These are phyloP conservation scores for Ischnura elegans DNA, from an alignment of 2,888 invertebrate species.

Conservation along the genomic window DNA sequence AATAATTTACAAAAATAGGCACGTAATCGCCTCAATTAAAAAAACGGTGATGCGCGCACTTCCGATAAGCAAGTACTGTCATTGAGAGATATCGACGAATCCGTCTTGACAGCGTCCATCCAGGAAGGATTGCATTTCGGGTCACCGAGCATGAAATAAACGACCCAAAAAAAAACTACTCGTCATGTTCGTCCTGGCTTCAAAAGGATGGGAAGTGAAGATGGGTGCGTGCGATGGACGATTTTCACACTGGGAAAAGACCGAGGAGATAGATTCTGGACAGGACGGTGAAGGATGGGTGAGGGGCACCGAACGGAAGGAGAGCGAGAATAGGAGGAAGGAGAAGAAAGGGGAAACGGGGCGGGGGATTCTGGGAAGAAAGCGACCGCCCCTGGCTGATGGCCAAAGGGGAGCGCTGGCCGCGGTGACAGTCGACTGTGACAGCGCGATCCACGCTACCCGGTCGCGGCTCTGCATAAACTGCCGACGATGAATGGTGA, in stretches of 20 bases:
- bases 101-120: neutral
- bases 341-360: neutral
- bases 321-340: neutral
- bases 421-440: conserved; percentile 14
- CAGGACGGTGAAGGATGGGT: neutral
- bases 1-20: no score
- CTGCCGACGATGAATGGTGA: conserved; percentile 16
- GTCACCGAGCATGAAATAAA: neutral
- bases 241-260: neutral
- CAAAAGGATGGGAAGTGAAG: neutral
- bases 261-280: neutral
- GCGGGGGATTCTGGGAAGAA: neutral
- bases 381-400: neutral
- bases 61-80: no score
- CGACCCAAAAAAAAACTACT: no score
- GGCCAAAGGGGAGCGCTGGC: neutral
- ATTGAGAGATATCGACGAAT: neutral
- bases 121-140: neutral
- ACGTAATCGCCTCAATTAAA: no score
- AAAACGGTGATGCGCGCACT: no score
- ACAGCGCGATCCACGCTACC: conserved; percentile 48
- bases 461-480: conserved; percentile 42
- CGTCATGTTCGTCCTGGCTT: neutral
- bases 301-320: neutral
- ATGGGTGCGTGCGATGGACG: neutral